A percentile compares a stretch with the other conserved stretches of the same genome.
These are phyloP conservation scores for Python bivittatus DNA, from an alignment of 2,113 vertebrate species.

Conservation along the genomic window DNA sequence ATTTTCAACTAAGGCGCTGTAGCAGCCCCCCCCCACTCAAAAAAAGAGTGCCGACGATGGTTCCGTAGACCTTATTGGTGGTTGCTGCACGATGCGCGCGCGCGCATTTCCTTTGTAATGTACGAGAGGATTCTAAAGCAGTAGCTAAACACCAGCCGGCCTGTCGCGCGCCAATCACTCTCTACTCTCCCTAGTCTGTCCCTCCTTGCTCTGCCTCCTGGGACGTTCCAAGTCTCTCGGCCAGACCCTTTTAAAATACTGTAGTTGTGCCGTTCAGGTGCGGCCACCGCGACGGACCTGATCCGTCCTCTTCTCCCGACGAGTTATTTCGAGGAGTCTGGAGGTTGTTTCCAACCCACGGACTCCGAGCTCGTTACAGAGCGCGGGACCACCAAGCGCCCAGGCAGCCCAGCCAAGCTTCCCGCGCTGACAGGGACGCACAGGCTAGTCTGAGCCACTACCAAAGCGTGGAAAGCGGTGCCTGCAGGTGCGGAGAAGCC, in stretches of 20 bases:
- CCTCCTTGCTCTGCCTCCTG: constrained; percentile 41
- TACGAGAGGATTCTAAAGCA: constrained; percentile 8
- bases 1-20: background rate
- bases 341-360: background rate
- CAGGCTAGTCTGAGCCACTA: background rate
- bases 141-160: constrained; percentile 41
- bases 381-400: background rate
- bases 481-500: background rate
- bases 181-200: constrained; percentile 50
- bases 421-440: background rate
- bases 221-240: constrained; percentile 59
- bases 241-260: constrained; percentile 45
- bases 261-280: background rate
- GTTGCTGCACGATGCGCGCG: constrained; percentile 40
- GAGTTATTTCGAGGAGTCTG: no score
- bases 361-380: background rate
- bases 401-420: background rate
- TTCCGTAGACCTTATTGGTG: constrained; percentile 29
- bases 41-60: constrained; percentile 36
- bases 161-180: constrained; percentile 61
- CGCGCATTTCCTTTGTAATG: constrained; percentile 37
- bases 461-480: constrained; percentile 38
- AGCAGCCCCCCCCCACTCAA: background rate
- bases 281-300: background rate
- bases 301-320: background rate